Conservation (phyloP, 2,113 vertebrate genomes). For the Eidolon helvum region DNA sequence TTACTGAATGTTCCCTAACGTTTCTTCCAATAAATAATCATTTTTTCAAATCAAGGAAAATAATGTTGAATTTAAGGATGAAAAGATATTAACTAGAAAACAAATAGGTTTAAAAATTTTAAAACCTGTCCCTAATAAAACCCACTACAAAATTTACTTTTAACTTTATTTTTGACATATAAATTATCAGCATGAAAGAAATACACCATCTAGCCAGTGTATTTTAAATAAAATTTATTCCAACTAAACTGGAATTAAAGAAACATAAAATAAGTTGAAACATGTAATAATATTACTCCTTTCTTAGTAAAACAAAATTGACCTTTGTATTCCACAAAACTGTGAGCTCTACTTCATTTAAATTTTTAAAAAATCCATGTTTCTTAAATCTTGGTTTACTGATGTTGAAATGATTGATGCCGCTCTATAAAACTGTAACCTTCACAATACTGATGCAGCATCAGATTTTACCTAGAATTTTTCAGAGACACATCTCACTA, state of each 20-base stretch:
- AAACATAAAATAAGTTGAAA: not conserved
- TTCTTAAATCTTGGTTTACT: not conserved
- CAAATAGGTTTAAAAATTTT: not conserved
- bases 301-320: not conserved
- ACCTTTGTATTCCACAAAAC: not conserved
- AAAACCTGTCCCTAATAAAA: not conserved
- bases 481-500: not conserved
- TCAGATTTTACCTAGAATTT: not conserved
- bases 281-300: not conserved
- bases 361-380: not conserved
- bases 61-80: not conserved
- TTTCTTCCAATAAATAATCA: not conserved
- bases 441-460: not conserved
- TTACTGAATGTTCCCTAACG: not conserved
- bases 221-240: not conserved
- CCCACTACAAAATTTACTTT: not conserved
- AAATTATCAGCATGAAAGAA: not conserved
- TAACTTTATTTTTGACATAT: not conserved
- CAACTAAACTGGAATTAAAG: not conserved
- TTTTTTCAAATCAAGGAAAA: slow-evolving; percentile 4
- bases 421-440: not conserved
- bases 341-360: not conserved
- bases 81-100: not conserved
- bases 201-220: not conserved
- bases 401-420: not conserved